Percentiles rank a stretch among this genome's conserved stretches.
Conservation (phyloP, 2,888 invertebrate genomes). For the Drosophila crucigera region DNA sequence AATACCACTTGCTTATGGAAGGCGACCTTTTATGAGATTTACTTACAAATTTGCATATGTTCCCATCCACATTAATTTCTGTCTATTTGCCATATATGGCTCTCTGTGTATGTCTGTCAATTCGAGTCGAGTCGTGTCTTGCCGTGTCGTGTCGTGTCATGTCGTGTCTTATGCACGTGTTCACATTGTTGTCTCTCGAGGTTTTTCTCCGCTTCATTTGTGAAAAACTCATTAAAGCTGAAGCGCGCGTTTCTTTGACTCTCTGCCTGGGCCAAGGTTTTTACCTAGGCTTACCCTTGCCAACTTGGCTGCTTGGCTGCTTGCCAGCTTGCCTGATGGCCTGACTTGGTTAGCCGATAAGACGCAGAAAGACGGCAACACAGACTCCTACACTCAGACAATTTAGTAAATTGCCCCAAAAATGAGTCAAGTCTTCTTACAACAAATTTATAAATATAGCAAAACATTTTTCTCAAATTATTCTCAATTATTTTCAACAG, state of each 20-base stretch:
- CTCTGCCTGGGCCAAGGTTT: conserved; percentile 72
- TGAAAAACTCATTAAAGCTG: conserved; percentile 71
- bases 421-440: not conserved
- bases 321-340: conserved; percentile 51
- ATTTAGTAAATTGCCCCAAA: not conserved
- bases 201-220: conserved; percentile 6
- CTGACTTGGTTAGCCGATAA: conserved; percentile 69
- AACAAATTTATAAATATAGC: not conserved
- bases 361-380: not conserved
- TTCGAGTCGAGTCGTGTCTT: conserved; percentile 3
- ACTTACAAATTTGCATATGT: not conserved
- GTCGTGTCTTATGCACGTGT: conserved; percentile 38
- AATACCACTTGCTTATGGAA: not conserved
- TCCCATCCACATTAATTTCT: conserved; percentile 10
- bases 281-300: conserved; percentile 43
- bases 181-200: conserved; percentile 12
- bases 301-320: not conserved
- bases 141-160: conserved; percentile 2
- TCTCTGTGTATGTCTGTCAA: conserved; percentile 6
- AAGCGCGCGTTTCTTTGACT: conserved; percentile 35
- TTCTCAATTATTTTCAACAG: not conserved
- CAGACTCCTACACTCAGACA: not conserved
- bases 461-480: not conserved
- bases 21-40: not conserved
- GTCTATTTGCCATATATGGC: not conserved